Percentiles rank a stretch among this genome's conserved stretches.
Conservation (phyloP, 2,113 vertebrate genomes). For the Syngnathus floridae region DNA sequence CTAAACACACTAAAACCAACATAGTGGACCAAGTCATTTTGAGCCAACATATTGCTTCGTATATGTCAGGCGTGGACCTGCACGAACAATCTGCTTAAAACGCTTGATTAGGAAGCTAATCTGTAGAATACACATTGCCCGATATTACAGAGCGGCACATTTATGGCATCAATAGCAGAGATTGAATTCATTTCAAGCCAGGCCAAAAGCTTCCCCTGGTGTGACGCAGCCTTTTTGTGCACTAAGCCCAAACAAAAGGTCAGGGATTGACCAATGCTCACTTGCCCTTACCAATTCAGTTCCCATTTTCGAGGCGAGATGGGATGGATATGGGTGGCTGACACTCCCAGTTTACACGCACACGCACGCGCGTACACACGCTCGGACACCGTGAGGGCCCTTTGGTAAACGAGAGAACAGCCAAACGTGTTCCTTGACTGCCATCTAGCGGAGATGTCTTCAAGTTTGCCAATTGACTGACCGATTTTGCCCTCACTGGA, state of each 20-base stretch:
- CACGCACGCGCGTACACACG: not conserved
- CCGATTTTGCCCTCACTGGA: not conserved
- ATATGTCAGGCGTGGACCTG: not conserved
- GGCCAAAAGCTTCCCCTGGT: constrained; percentile 13
- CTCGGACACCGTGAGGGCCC: not conserved
- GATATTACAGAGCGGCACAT: not conserved
- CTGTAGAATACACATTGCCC: not conserved
- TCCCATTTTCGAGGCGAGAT: constrained; percentile 54
- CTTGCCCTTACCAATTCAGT: constrained; percentile 60
- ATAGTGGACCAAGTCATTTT: not conserved
- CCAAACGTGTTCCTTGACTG: constrained; percentile 50
- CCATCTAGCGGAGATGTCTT: constrained; percentile 61
- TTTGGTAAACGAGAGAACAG: not conserved
- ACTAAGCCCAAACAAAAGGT: constrained; percentile 50
- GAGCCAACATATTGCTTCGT: too few relatives aligned
- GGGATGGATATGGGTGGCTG: constrained; percentile 48
- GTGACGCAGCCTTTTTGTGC: constrained; percentile 31
- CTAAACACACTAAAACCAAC: too few relatives aligned
- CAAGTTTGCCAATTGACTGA: not conserved
- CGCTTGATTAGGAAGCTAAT: not conserved
- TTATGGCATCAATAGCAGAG: not conserved
- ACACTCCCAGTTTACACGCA: constrained; percentile 1
- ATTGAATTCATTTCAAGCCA: not conserved
- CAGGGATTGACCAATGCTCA: constrained; percentile 45
- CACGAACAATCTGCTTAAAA: not conserved